Percentiles rank a stretch among this genome's conserved stretches.
Conservation (phyloP, 2,888 invertebrate species). For the Periphyllus acericola region DNA sequence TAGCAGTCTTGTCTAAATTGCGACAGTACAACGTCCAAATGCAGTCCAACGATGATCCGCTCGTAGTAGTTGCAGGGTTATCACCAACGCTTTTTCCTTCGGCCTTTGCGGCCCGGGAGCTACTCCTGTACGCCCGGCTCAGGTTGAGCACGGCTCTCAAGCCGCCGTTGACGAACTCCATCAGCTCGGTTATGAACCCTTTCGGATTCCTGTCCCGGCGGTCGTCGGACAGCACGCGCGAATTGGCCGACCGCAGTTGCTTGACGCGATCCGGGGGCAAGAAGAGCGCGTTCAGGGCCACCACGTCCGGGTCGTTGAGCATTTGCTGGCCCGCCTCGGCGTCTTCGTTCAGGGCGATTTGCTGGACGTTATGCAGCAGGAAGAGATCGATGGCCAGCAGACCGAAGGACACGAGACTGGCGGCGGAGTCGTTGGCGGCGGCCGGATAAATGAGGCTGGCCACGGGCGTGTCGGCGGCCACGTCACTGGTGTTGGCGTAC, state of each 20-base stretch:
- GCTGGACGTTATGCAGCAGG: slow-evolving; percentile 71
- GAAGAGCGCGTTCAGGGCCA: slow-evolving; percentile 72
- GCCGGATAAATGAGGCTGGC: slow-evolving; percentile 64
- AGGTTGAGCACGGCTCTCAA: slow-evolving; percentile 72
- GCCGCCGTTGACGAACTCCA: slow-evolving; percentile 71
- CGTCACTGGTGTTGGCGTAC: slow-evolving; percentile 69
- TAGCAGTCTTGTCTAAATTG: slow-evolving; percentile 71
- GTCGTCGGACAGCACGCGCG: slow-evolving; percentile 63
- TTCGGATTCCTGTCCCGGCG: slow-evolving; percentile 66
- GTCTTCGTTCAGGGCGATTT: slow-evolving; percentile 72
- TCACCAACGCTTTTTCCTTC: slow-evolving; percentile 67
- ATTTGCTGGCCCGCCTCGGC: slow-evolving; percentile 69
- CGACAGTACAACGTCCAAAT: slow-evolving; percentile 73
- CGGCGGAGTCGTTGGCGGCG: slow-evolving; percentile 67
- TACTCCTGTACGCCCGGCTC: slow-evolving; percentile 71
- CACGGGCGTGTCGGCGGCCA: slow-evolving; percentile 65
- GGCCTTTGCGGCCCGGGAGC: slow-evolving; percentile 67
- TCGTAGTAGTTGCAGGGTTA: slow-evolving; percentile 67
- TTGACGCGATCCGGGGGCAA: slow-evolving; percentile 70
- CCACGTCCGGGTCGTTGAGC: slow-evolving; percentile 71
- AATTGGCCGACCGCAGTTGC: slow-evolving; percentile 67
- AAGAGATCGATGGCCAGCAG: slow-evolving; percentile 72
- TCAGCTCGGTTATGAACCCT: slow-evolving; percentile 69
- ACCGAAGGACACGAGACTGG: slow-evolving; percentile 71
- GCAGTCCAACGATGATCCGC: slow-evolving; percentile 70